These are phyloP conservation scores for Cisticola juncidis DNA, from an alignment of 2,113 vertebrate genomes.

Conservation along the genomic window DNA sequence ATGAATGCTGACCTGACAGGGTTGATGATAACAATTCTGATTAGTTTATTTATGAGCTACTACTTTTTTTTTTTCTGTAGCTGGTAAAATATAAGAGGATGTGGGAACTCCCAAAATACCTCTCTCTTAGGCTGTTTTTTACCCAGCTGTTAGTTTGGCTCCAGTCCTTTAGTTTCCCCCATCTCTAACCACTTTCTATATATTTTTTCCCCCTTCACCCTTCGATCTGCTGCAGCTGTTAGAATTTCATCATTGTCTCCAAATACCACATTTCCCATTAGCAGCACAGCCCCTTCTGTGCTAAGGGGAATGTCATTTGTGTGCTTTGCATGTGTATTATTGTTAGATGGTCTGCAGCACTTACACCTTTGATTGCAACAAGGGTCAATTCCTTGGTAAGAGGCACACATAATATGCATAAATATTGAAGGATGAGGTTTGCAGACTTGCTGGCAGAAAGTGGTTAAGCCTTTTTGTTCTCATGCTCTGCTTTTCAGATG, in stretches of 20 bases:
- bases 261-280: slow-evolving; percentile 21
- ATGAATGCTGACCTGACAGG: background rate
- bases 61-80: background rate
- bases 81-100: background rate
- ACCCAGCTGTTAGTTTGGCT: slow-evolving; percentile 44
- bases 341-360: background rate
- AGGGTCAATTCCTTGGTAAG: background rate
- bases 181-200: background rate
- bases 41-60: background rate
- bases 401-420: background rate
- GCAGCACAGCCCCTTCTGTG: background rate
- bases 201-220: background rate
- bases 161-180: background rate
- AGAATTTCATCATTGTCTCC: slow-evolving; percentile 56
- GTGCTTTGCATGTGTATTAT: background rate
- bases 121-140: background rate
- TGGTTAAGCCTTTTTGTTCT: background rate
- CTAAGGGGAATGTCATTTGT: background rate
- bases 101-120: slow-evolving; percentile 1
- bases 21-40: background rate
- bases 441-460: background rate
- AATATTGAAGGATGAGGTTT: background rate
- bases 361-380: background rate
- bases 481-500: background rate
- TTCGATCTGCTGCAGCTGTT: slow-evolving; percentile 66